Conservation (phyloP, 1,140 invertebrate genomes). For the Coptotermes formosanus region DNA sequence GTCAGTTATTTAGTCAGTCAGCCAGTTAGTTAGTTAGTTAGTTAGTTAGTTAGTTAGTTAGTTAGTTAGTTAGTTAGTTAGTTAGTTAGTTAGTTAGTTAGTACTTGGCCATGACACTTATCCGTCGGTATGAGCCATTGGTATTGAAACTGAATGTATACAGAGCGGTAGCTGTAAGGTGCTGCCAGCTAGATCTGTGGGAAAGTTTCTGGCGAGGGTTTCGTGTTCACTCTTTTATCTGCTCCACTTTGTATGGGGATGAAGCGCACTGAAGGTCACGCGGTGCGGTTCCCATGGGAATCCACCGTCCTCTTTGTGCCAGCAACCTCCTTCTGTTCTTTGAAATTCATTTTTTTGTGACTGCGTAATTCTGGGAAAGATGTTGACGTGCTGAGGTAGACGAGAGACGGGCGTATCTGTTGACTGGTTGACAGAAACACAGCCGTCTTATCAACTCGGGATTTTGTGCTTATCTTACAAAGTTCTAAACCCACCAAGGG, state of each 20-base stretch:
- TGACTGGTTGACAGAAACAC: not conserved
- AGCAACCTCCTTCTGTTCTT: not conserved
- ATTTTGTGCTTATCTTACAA: not conserved
- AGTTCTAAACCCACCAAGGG: no score
- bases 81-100: no score
- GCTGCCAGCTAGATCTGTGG: not conserved
- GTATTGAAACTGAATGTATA: not conserved
- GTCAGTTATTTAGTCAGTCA: no score
- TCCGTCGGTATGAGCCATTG: not conserved
- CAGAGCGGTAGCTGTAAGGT: not conserved
- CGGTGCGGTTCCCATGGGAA: not conserved
- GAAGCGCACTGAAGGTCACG: not conserved
- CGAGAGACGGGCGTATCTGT: not conserved
- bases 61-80: no score
- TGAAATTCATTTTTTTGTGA: constrained; percentile 10
- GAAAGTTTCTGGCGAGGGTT: not conserved
- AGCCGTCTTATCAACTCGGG: not conserved
- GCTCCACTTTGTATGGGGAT: constrained; percentile 9
- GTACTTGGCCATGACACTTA: no score
- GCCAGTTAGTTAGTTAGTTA: no score
- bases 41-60: no score
- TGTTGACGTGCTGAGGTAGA: not conserved
- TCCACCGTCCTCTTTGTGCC: not conserved
- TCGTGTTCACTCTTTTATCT: not conserved
- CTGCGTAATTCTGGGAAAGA: not conserved